Evolutionary conservation across 2,797 vertebrate species (phyloP), one percentile per base, ranked within the genome.

Genomic region (Acanthurus lineatus): DNA sequence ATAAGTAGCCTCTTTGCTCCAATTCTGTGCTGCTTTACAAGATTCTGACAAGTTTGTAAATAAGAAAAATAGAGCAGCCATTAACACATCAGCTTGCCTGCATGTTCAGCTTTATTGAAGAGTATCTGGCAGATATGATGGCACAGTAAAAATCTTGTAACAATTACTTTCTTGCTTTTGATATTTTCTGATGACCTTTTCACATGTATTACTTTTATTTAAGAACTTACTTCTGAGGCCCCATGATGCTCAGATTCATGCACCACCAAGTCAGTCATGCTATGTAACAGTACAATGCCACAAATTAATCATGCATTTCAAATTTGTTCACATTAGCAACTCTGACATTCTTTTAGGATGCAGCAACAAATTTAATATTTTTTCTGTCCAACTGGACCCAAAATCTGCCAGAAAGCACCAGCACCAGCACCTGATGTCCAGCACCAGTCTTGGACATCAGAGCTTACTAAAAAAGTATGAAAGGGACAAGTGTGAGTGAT

Each of bases 201-300:
- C 25, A 53, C 54, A 4, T 12, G n/a, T 22, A 16, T 52, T 57
- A 45, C 68, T 47, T 22, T 9, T 53, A 54, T 48, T 44, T 3
- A 15, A 60, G 61, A 25, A 42, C 38, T 32, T 40, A 9, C 6
- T 3, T 10, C 40, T 9, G 8, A 40, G 40, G 40, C 7, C 8
- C 40, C 40, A 40, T 8, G 8, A 40, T 10, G 40, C 40, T 40
- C 40, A 40, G 40, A 40, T 40, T 9, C 10, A 40, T 40, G 40
- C 40, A 40, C 40, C 40, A 40, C 10, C 10, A 10, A 40, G 40
- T 40, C 40, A 40, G 66, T 62, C 67, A 68, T 67, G 45, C 67
- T 48, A 40, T 58, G 17, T 32, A 1, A 5, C n/a, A 17, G 17
- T 28, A 11, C 59, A 5, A 69, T 35, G 40, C 48, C 45, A 42